A percentile compares a stretch with the other conserved stretches of the same genome.
Conservation (phyloP, 1,140 invertebrate genomes). For the Hylyphantes graminicola region DNA sequence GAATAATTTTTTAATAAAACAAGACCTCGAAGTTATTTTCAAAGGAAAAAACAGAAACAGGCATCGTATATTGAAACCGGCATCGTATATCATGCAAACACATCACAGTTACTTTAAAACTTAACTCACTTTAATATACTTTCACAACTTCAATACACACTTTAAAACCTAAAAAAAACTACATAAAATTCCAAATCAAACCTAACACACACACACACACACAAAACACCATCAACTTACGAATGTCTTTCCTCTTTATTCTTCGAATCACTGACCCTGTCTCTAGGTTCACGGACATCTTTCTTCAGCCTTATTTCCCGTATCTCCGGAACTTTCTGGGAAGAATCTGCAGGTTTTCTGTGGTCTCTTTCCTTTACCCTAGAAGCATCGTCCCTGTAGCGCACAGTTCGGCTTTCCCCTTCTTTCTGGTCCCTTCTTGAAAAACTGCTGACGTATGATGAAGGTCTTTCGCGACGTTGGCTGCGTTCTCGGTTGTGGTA, state of each 20-base stretch:
- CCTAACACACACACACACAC: background rate
- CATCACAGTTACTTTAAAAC: too few relatives aligned
- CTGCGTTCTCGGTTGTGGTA: too few relatives aligned
- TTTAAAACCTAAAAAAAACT: background rate
- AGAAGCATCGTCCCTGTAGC: constrained; percentile 41
- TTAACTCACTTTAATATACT: too few relatives aligned
- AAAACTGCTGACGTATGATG: background rate
- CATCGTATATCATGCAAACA: too few relatives aligned
- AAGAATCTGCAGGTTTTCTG: constrained; percentile 27
- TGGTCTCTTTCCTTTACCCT: constrained; percentile 32
- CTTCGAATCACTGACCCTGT: constrained; percentile 16
- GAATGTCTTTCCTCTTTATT: constrained; percentile 36
- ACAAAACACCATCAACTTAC: constrained; percentile 25
- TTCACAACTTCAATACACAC: too few relatives aligned
- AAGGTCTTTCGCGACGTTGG: background rate
- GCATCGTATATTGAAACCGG: too few relatives aligned
- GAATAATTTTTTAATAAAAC: too few relatives aligned
- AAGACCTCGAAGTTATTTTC: too few relatives aligned
- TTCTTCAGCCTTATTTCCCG: constrained; percentile 45
- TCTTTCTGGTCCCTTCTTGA: constrained; percentile 4
- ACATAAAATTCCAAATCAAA: background rate
- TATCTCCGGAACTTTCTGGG: constrained; percentile 1
- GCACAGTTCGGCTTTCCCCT: constrained; percentile 3
- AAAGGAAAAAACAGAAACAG: too few relatives aligned
- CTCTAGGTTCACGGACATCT: constrained; percentile 27